Percentiles rank a stretch among this genome's conserved stretches.
phyloP scores from a whole-genome alignment of 2,888 invertebrate species.

The Cephus pulcher region DNA sequence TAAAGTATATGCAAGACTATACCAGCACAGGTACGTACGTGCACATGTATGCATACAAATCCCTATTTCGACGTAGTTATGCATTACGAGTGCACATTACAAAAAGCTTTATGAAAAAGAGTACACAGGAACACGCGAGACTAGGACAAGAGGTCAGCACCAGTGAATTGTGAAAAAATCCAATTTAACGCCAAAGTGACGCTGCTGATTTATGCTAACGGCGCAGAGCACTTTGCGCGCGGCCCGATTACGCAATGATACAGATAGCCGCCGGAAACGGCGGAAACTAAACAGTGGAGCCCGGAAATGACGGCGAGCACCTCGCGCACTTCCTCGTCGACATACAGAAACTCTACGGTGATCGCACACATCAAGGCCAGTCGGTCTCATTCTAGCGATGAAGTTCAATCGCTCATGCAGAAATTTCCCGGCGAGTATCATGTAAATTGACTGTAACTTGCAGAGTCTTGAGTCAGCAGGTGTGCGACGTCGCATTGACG shows the following conservation, averaged over 20 bases:
- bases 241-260: conserved; percentile 51
- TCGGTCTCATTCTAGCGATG: background rate
- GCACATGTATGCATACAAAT: background rate
- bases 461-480: background rate
- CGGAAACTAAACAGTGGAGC: conserved; percentile 60
- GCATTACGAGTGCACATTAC: no score
- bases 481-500: background rate
- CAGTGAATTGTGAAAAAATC: background rate
- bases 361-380: background rate
- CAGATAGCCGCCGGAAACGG: conserved; percentile 51
- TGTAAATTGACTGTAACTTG: background rate
- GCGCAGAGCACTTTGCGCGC: conserved; percentile 14
- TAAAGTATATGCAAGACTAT: background rate
- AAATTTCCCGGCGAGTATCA: background rate
- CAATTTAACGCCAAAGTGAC: background rate
- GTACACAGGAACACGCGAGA: background rate
- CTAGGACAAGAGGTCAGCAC: background rate
- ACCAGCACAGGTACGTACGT: background rate
- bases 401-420: background rate
- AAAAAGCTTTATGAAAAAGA: background rate
- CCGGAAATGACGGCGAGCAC: conserved; percentile 59
- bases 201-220: background rate
- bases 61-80: no score
- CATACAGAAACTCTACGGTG: conserved; percentile 11
- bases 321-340: conserved; percentile 49